Evolutionary conservation across 2,888 invertebrate species (phyloP).

Genomic region (Heliconius ethilla): DNA sequence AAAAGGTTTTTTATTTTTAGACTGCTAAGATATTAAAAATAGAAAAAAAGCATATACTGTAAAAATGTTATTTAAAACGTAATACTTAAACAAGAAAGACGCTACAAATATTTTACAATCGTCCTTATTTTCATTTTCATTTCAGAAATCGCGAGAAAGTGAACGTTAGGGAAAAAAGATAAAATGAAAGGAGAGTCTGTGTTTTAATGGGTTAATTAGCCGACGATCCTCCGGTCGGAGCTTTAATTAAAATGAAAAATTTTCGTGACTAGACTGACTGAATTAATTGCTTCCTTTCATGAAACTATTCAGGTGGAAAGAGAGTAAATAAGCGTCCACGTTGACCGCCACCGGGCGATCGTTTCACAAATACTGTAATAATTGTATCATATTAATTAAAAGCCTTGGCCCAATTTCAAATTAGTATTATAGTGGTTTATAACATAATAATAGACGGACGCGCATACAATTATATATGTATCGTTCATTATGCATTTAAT

Average conservation of each 20-base stretch:
- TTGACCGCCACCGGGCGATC: slow-evolving; percentile 34
- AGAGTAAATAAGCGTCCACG: slow-evolving; percentile 60
- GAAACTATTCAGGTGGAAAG: slow-evolving; percentile 77
- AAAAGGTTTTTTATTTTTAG: background rate
- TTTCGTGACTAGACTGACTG: slow-evolving; percentile 77
- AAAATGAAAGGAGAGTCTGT: slow-evolving; percentile 75
- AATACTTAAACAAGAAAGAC: slow-evolving; percentile 39
- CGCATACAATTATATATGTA: background rate
- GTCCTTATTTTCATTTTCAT: slow-evolving; percentile 59
- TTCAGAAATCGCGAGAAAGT: slow-evolving; percentile 75
- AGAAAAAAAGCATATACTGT: background rate
- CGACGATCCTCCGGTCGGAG: slow-evolving; percentile 74
- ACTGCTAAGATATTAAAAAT: background rate
- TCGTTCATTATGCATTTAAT: slow-evolving; percentile 9
- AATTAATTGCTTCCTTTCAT: slow-evolving; percentile 76
- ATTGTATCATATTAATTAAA: slow-evolving; percentile 26
- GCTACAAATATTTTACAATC: slow-evolving; percentile 44
- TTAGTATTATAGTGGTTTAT: slow-evolving; percentile 9
- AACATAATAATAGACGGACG: background rate
- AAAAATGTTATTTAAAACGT: slow-evolving; percentile 9
- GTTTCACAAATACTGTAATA: slow-evolving; percentile 25
- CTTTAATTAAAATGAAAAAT: slow-evolving; percentile 81
- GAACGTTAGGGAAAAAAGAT: slow-evolving; percentile 71
- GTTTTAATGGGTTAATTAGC: slow-evolving; percentile 82
- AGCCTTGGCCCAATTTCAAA: slow-evolving; percentile 19